These are phyloP conservation scores for Chaenocephalus aceratus DNA, from an alignment of 2,113 vertebrate genomes.

Conservation along the genomic window DNA sequence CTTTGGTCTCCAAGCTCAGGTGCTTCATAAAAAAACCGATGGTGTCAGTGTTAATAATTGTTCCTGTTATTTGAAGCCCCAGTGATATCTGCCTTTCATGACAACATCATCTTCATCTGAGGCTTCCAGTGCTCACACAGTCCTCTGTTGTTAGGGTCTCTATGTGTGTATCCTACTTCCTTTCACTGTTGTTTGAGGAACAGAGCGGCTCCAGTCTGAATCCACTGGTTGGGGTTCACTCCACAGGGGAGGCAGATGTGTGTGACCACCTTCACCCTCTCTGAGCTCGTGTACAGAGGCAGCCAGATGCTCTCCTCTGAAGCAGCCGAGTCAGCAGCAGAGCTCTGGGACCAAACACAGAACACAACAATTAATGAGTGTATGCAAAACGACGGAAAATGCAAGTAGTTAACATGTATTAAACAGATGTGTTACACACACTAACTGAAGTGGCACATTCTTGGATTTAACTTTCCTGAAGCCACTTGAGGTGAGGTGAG, in stretches of 20 bases:
- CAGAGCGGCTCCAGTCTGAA: constrained; percentile 94
- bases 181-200: constrained; percentile 92
- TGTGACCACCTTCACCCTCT: constrained; percentile 91
- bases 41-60: neutral
- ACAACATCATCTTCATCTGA: neutral
- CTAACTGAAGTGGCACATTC: too few relatives aligned
- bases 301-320: constrained; percentile 91
- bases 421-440: too few relatives aligned
- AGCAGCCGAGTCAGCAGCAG: constrained; percentile 81
- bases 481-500: too few relatives aligned
- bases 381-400: neutral
- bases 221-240: constrained; percentile 90
- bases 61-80: neutral
- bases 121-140: neutral
- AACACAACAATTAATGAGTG: neutral
- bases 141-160: neutral
- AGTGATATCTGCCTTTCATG: constrained; percentile 2
- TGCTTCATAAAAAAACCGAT: constrained; percentile 9
- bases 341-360: constrained; percentile 74
- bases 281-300: constrained; percentile 91
- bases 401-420: too few relatives aligned
- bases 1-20: constrained; percentile 12
- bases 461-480: too few relatives aligned
- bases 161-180: neutral
- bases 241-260: constrained; percentile 93